phyloP scores from a whole-genome alignment of 1,140 invertebrate genomes.

The Papilio helenus region DNA sequence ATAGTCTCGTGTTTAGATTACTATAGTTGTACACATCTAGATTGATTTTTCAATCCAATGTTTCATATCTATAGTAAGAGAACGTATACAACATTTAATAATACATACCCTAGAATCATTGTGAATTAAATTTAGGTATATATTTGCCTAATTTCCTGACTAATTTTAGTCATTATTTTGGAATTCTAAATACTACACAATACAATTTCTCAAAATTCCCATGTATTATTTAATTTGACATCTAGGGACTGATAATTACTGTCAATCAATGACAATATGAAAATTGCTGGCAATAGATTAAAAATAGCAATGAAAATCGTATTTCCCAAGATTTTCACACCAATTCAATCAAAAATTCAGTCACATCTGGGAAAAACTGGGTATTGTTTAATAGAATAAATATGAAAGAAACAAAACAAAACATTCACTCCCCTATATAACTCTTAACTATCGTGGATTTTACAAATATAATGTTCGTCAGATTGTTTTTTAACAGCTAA shows the following conservation, averaged over 20 bases:
- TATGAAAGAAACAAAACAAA: not conserved
- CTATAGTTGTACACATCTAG: not conserved
- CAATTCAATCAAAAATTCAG: not conserved
- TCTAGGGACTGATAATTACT: not conserved
- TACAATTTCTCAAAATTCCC: not conserved
- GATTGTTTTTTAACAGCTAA: no score
- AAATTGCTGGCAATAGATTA: not conserved
- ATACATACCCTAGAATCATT: slow-evolving; percentile 13
- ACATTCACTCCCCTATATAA: no score
- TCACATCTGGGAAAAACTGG: not conserved
- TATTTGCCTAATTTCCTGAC: not conserved
- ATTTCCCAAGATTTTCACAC: not conserved
- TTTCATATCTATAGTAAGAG: not conserved
- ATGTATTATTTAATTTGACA: slow-evolving; percentile 18
- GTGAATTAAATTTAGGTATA: not conserved
- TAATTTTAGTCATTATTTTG: not conserved
- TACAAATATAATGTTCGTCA: no score
- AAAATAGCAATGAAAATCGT: not conserved
- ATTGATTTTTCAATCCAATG: not conserved
- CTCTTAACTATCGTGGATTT: no score
- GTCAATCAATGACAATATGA: not conserved
- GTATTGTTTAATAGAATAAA: not conserved
- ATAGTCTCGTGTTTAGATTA: no score
- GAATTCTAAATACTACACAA: not conserved
- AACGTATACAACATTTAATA: not conserved